phyloP scores from a whole-genome alignment of 2,113 vertebrate genomes.

The Trichomycterus rosablanca region DNA sequence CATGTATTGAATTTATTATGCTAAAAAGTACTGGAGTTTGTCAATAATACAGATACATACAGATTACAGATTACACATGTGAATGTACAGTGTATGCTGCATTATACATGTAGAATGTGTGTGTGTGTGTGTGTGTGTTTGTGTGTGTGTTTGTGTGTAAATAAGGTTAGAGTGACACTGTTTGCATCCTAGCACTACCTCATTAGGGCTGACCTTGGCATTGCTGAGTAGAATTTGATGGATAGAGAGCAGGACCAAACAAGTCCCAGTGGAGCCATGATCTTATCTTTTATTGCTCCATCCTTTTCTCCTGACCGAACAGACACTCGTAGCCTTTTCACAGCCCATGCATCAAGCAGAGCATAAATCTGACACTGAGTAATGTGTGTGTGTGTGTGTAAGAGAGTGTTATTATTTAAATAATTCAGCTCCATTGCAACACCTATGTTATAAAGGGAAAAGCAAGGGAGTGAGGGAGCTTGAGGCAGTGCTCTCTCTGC shows the following conservation, averaged over 20 bases:
- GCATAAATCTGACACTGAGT: constrained; percentile 79
- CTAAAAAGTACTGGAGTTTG: too few relatives aligned
- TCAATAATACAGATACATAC: too few relatives aligned
- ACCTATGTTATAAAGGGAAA: constrained; percentile 25
- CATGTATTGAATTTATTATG: too few relatives aligned
- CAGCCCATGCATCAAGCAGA: constrained; percentile 56
- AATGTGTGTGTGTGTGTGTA: constrained; percentile 13
- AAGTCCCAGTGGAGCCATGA: constrained; percentile 64
- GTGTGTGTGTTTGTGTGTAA: constrained; percentile 11
- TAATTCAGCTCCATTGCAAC: constrained; percentile 48
- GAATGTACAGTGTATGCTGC: constrained; percentile 22
- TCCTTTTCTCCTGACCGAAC: constrained; percentile 67
- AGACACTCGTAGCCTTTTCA: constrained; percentile 60
- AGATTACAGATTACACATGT: constrained; percentile 32
- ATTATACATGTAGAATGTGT: constrained; percentile 28
- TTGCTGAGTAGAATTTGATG: constrained; percentile 70
- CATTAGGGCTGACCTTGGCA: constrained; percentile 82
- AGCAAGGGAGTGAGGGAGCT: constrained; percentile 17
- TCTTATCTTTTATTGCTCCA: constrained; percentile 75
- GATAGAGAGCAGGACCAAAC: constrained; percentile 69
- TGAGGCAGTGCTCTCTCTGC: constrained; percentile 4
- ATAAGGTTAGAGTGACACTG: constrained; percentile 34
- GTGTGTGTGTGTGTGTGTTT: constrained; percentile 7
- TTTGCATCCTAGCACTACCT: constrained; percentile 60
- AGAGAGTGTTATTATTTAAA: constrained; percentile 42